Base-by-base conservation (phyloP, 2,888 invertebrate genomes). In the Drosophila infuscata region DNA sequence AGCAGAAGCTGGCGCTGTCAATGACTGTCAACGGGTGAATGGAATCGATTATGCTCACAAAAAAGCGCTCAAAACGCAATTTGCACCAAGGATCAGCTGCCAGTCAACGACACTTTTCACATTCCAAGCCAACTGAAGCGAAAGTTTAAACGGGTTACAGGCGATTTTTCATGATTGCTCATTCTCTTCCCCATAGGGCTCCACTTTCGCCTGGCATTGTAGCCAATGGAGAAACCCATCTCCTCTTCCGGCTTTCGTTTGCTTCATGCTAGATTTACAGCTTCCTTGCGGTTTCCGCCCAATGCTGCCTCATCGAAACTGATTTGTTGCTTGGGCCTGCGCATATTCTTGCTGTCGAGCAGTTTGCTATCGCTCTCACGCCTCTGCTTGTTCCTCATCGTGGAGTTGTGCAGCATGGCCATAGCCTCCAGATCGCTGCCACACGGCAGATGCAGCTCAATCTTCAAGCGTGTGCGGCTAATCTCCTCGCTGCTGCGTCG, bases 401-500 rank as follows among this genome's bases (percentile, higher is more conserved):
- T 59, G 5, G 90, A 86, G 5, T 73, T 76, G 35, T 91, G 88
- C 36, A 92, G 62, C 92, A 92, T 92, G 63, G 92, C 92, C 70
- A 91, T 80, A 70, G 88, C 86, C 76, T 92, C 92, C 70, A 82
- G 81, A 38, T 90, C 91, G 29, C 79, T 85, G 49, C 91, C 91
- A 48, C 77, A 82, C 0, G 92, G 91, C 58, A 90, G 74, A 41
- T 91, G 91, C 59, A 91, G 58, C 53, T 92, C 90, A 51, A 91
- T 88, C 61, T 91, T 91, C 5, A 90, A 63, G 2, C 89, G 82
- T 11, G 86, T 86, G 17, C 79, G 81, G 32, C 76, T 82, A 9
- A 81, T 79, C 25, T 92, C 92, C 32, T 94, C 93, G 72, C 94
- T 94, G 81, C 94, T 94, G 52, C 95, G 91, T 67, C 95, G 94